Conservation (phyloP, 2,888 invertebrate genomes). For the Podotricha telesiphe region DNA sequence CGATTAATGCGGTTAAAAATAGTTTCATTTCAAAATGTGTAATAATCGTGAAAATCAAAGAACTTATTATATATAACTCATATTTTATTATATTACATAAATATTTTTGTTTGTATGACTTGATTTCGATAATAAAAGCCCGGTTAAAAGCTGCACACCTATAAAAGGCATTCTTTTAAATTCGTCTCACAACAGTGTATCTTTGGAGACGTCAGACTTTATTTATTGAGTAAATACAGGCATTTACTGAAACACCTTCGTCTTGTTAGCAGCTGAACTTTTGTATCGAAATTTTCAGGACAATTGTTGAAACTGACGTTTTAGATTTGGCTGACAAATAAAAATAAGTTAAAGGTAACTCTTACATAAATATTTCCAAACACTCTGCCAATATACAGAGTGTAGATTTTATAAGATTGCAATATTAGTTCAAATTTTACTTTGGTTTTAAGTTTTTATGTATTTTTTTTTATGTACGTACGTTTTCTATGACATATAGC, state of each 20-base stretch:
- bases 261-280: slow-evolving; percentile 19
- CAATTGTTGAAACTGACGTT: slow-evolving; percentile 4
- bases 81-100: no score
- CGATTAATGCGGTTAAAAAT: no score
- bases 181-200: slow-evolving; percentile 2
- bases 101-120: no score
- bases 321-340: slow-evolving; percentile 20
- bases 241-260: slow-evolving; percentile 25
- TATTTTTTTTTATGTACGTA: neutral
- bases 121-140: no score
- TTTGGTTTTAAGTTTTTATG: neutral
- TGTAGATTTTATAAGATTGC: no score
- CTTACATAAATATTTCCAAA: neutral
- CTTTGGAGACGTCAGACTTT: slow-evolving; percentile 12
- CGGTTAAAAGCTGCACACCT: no score
- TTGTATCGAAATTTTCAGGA: slow-evolving; percentile 14
- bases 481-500: no score
- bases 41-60: no score
- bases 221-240: slow-evolving; percentile 14
- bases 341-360: neutral
- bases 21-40: no score
- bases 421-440: no score
- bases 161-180: neutral
- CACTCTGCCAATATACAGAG: neutral
- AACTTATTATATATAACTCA: no score